phyloP scores from a whole-genome alignment of 2,113 vertebrate genomes.

The Albula goreensis region DNA sequence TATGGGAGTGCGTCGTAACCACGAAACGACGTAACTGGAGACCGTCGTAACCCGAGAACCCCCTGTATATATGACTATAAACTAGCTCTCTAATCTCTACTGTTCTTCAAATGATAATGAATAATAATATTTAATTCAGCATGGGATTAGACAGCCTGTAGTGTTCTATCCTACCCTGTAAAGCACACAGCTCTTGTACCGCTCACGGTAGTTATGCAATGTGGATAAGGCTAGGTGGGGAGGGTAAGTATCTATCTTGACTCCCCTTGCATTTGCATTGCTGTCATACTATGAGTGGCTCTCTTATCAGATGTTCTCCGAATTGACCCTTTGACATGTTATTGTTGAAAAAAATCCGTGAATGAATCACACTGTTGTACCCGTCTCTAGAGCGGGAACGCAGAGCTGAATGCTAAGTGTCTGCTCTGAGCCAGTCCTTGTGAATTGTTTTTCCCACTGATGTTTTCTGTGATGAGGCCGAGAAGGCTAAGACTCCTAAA shows the following conservation, averaged over 20 bases:
- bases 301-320: not conserved
- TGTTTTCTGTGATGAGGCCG: no score
- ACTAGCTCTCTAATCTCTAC: not conserved
- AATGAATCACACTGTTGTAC: not conserved
- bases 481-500: no score
- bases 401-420: not conserved
- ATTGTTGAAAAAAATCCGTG: slow-evolving; percentile 1
- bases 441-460: no score
- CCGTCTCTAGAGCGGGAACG: not conserved
- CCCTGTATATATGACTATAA: not conserved
- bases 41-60: no score
- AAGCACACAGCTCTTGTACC: not conserved
- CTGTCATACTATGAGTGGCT: not conserved
- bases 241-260: not conserved
- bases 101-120: not conserved
- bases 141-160: not conserved
- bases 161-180: not conserved
- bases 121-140: not conserved
- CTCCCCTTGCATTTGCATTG: not conserved
- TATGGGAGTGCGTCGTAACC: no score
- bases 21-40: no score
- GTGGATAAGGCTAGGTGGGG: not conserved
- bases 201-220: not conserved
- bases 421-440: not conserved
- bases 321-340: not conserved